Percentiles rank a stretch among this genome's conserved stretches.
Evolutionary conservation across 2,888 invertebrate species (phyloP).

Genomic region (Isoperla grammatica): DNA sequence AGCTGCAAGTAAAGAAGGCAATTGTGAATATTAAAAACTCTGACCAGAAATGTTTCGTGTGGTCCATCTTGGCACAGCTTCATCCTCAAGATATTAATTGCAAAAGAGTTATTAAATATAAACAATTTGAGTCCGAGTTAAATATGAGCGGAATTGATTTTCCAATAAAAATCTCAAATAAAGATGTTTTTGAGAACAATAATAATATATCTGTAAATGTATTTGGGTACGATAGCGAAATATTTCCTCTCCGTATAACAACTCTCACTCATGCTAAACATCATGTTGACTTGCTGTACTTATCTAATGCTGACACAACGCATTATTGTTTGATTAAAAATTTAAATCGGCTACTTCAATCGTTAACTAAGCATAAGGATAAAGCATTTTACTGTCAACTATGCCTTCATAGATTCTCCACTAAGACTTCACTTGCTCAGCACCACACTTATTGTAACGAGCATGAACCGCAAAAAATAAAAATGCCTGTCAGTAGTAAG

Average conservation of each 20-base stretch:
- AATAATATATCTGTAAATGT: background rate
- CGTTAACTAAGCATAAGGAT: constrained; percentile 20
- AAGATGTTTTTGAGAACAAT: background rate
- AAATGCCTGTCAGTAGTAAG: background rate
- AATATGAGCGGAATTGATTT: background rate
- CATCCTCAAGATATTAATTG: background rate
- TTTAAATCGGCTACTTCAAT: constrained; percentile 24
- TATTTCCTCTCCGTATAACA: background rate
- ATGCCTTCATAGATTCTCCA: background rate
- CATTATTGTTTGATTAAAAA: constrained; percentile 32
- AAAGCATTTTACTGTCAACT: background rate
- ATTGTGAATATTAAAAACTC: background rate
- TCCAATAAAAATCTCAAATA: background rate
- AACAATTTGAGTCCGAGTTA: background rate
- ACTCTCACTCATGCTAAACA: background rate
- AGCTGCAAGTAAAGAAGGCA: background rate
- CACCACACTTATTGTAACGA: constrained; percentile 16
- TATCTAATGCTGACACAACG: constrained; percentile 19
- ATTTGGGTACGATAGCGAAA: background rate
- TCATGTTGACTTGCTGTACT: constrained; percentile 28
- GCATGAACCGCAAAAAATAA: background rate
- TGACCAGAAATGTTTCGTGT: background rate
- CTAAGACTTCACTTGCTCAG: constrained; percentile 12
- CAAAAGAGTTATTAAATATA: background rate
- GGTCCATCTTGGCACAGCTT: background rate